phyloP scores from a whole-genome alignment of 2,888 invertebrate genomes.

The Acrobasis suavella region DNA sequence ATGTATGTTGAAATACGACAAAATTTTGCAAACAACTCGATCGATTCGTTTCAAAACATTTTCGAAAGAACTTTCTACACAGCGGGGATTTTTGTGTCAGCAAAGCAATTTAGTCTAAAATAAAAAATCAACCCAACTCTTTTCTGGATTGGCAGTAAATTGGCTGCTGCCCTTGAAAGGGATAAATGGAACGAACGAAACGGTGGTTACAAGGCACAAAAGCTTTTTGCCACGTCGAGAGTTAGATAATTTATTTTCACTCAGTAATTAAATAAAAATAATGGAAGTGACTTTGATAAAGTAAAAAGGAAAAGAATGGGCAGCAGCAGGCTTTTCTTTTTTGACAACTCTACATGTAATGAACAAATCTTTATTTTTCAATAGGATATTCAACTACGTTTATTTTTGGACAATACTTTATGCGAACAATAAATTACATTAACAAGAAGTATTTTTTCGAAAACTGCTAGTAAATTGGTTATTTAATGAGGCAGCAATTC shows the following conservation, averaged over 20 bases:
- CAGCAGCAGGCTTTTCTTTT: too few species aligned
- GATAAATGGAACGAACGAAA: background rate
- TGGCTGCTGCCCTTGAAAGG: slow-evolving; percentile 2
- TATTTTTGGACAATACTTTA: too few species aligned
- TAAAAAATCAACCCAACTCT: background rate
- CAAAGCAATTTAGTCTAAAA: background rate
- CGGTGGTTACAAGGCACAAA: background rate
- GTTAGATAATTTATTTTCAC: background rate
- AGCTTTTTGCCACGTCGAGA: background rate
- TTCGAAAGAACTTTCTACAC: background rate
- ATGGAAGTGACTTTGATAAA: too few species aligned
- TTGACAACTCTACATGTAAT: too few species aligned
- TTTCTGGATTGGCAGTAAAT: slow-evolving; percentile 5
- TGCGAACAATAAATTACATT: too few species aligned
- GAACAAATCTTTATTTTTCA: too few species aligned
- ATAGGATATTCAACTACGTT: too few species aligned
- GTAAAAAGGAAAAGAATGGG: too few species aligned
- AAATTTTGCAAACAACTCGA: background rate
- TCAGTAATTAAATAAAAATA: background rate
- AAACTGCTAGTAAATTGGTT: too few species aligned
- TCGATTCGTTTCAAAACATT: background rate
- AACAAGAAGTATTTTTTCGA: too few species aligned
- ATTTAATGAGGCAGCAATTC: too few species aligned
- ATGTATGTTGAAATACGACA: background rate
- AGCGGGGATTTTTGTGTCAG: background rate